phyloP scores from a whole-genome alignment of 2,888 invertebrate genomes.

The Leptodirus hochenwartii region DNA sequence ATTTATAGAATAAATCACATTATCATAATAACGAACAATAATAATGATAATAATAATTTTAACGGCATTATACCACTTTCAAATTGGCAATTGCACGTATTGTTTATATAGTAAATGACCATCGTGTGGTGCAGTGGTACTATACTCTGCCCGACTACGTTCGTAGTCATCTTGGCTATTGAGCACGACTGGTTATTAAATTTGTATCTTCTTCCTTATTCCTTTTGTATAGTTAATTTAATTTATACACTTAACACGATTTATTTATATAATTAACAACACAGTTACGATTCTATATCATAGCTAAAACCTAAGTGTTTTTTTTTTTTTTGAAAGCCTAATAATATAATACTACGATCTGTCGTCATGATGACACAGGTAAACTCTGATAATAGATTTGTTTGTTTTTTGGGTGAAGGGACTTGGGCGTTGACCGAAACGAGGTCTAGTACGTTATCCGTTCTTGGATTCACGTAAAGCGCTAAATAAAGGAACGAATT shows the following conservation, averaged over 20 bases:
- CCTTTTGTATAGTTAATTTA: conserved; percentile 7
- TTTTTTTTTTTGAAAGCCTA: conserved; percentile 26
- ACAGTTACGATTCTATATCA: conserved; percentile 30
- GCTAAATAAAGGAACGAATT: too few relatives aligned
- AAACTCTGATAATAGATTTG: not conserved
- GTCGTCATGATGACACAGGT: conserved; percentile 17
- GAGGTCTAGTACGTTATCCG: too few relatives aligned
- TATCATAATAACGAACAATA: too few relatives aligned
- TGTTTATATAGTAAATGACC: too few relatives aligned
- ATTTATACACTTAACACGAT: conserved; percentile 27
- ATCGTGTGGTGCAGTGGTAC: too few relatives aligned
- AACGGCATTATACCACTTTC: too few relatives aligned
- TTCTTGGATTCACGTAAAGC: too few relatives aligned
- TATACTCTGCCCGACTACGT: too few relatives aligned
- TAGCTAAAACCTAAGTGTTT: conserved; percentile 29
- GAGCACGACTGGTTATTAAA: conserved; percentile 24
- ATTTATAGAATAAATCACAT: too few relatives aligned
- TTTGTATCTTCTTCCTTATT: not conserved
- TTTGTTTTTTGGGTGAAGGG: conserved; percentile 2
- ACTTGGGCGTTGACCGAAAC: too few relatives aligned
- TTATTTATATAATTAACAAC: conserved; percentile 26
- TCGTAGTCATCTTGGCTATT: conserved; percentile 26
- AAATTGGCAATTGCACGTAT: too few relatives aligned
- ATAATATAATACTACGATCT: conserved; percentile 24
- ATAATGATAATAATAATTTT: too few relatives aligned